Base-by-base conservation (phyloP, 2,113 vertebrate species). In the Taurulus bubalis region DNA sequence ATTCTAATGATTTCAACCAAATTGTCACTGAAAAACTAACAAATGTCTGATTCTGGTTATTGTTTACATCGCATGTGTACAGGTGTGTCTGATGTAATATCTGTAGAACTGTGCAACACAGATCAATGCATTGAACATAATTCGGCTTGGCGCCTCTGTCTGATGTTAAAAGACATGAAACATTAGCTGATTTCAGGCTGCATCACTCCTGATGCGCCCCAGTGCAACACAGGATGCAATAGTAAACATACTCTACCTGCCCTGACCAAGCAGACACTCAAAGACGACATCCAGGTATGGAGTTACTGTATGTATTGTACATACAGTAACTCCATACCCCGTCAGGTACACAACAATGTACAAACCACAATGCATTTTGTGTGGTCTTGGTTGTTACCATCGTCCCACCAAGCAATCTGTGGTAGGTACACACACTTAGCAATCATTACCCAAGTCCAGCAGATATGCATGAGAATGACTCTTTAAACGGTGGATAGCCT, bases 341-440 rank as follows among this genome's bases (percentile, higher is more conserved):
- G 80, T 66, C 60, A 85, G 60, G 78, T 82, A 72, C 18, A 63
- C 64, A 75, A 64, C 63, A 62, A 83, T 81, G 76, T 66, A 80
- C 1, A 70, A 72, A 89, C 81, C 77, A 80, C 74, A 70, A 40
- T 40, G 79, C 38, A 51, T 28, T 38, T 63, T 84, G 75, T 88
- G 80, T 84, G 86, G 89, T 88, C 85, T 84, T 84, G 63, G 56
- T 60, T 77, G 77, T 71, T 80, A 68, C 83, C 64, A 59, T 18
- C 63, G 66, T 79, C 79, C 82, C 51, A 83, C 59, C 49, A 45
- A 66, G 83, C 24, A 84, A 75, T 84, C 83, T 89, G 89, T 77
- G 84, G 85, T 89, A 93, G 85, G 92, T 91, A 75, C 40, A 77
- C 72, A 69, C 62, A 63, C 24, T 63, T 42, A 32, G 58, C 26